Evolutionary conservation across 2,113 vertebrate genomes (phyloP), one percentile per base, ranked within the genome.

Genomic region (Ochotona curzoniae): DNA sequence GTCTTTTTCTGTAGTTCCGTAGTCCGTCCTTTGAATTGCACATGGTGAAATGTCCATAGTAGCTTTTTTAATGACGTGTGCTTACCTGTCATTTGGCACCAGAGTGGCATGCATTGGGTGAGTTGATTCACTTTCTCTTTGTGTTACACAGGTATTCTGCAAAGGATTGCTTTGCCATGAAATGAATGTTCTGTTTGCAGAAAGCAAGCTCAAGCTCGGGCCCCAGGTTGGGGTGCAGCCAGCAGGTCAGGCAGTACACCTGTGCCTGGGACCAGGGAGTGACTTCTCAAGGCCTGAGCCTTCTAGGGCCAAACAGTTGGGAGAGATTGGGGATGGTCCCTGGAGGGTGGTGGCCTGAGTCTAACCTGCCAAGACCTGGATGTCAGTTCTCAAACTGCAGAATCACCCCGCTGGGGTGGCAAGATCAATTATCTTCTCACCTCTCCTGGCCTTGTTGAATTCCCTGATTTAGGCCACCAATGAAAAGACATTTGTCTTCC

Each of bases 401-500:
- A 1, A 17, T 75, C 47, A 5, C 20, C 30, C 23, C 57, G 51
- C 82, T 35, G 1, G 5, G 7, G 64, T 44, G 83, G n/a, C 23
- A 12, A 25, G 23, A 80, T 95, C 35, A 13, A 23, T n/a, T 90
- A 47, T 76, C 84, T 83, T 64, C 74, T 93, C 82, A 93, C 66
- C 90, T 88, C 2, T 21, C 51, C 87, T 61, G 67, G 89, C 76
- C 78, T 90, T 4, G 83, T 75, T 35, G 49, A 93, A 71, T 73
- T 87, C 64, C 63, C 82, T 44, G 74, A 83, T 91, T 44, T 76
- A 93, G 81, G 87, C 35, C 93, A 88, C n/a, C 0, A 0, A 63
- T 76, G 90, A 89, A 96, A 96, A 90, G 88, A 82, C n/a, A 32
- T 84, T 95, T 90, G 74, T 92, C 74, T 92, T 67, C 44, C 44